Base-by-base conservation (phyloP, 2,797 vertebrate genomes). In the Selene dorsalis region DNA sequence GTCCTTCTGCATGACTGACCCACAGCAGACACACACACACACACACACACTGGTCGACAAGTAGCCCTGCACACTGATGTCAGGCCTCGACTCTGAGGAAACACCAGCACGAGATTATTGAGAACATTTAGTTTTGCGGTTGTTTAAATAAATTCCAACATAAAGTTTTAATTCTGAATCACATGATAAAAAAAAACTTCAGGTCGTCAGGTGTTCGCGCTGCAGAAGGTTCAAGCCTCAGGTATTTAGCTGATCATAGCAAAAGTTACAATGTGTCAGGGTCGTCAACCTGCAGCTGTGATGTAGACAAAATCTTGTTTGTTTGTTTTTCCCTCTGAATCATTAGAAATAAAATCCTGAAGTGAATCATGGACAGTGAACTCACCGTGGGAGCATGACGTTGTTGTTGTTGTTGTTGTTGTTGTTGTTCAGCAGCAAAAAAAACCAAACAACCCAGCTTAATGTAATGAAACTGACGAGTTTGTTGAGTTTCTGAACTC, bases 381-480 rank as follows among this genome's bases (percentile, higher is more conserved):
- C 90, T 91, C 77, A 91, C 90, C 80, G 65, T 18, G 0, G 72
- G 18, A 83, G 50, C 90, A 90, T 91, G 32, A 35, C 7, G 32
- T 35, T 30, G 30, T 30, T 30, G 30, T 30, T 30, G 30, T 30
- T 30, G 30, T 35, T 35, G 32, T 35, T 35, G 58, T 65, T 68
- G 83, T 59, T 69, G 47, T 60, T 73, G 24, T 68, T 77, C 75
- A 39, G 59, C 62, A 75, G 56, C 14, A 2, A 59, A 57, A 41
- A 17, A 43, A 39, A 57, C 32, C 32, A 30, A 30, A 30, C 32
- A 35, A 35, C 32, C 7, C 32, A 35, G 7, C 28, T 65, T 4
- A 47, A 17, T 14, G 41, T 38, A 53, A 71, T 13, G n/a, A 65
- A 62, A 65, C 43, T 35, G 67, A 60, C 18, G 39, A n/a, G 39